A percentile compares a stretch with the other conserved stretches of the same genome.
Evolutionary conservation across 1,140 invertebrate genomes (phyloP).

Genomic region (Lamellibrachia luymesi): DNA sequence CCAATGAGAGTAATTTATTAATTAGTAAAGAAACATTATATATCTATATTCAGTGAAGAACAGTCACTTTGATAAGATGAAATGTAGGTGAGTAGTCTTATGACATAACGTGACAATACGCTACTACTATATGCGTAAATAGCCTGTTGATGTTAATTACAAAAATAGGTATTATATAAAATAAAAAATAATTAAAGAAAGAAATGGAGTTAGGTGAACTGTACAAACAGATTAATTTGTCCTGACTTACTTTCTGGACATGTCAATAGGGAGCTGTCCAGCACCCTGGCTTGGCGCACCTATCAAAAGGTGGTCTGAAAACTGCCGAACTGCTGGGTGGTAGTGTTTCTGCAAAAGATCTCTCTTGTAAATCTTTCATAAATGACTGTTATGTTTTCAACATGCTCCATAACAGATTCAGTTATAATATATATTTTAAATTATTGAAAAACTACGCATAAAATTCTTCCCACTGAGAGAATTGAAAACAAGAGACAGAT

Average conservation of each 20-base stretch:
- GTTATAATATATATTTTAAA: not conserved
- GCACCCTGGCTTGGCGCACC: constrained; percentile 37
- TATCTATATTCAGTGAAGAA: not conserved
- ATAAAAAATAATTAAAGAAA: too few relatives aligned
- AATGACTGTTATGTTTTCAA: not conserved
- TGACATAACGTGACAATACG: not conserved
- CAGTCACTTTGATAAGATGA: not conserved
- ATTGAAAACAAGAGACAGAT: too few relatives aligned
- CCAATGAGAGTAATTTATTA: not conserved
- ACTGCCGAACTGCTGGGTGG: constrained; percentile 37
- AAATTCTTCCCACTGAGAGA: too few relatives aligned
- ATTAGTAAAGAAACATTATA: not conserved
- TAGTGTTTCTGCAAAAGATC: constrained; percentile 39
- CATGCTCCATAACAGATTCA: not conserved
- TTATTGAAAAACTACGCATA: not conserved
- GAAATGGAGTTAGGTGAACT: too few relatives aligned
- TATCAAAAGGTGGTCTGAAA: constrained; percentile 36
- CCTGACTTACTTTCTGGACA: constrained; percentile 37
- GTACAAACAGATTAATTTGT: not conserved
- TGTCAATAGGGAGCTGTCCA: constrained; percentile 37
- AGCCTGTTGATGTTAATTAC: not conserved
- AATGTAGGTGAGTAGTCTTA: not conserved
- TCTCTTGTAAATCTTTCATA: not conserved
- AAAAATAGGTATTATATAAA: not conserved
- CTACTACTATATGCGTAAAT: too few relatives aligned